These are phyloP conservation scores for Prunella himalayana DNA, from an alignment of 2,113 vertebrate genomes.

Conservation along the genomic window DNA sequence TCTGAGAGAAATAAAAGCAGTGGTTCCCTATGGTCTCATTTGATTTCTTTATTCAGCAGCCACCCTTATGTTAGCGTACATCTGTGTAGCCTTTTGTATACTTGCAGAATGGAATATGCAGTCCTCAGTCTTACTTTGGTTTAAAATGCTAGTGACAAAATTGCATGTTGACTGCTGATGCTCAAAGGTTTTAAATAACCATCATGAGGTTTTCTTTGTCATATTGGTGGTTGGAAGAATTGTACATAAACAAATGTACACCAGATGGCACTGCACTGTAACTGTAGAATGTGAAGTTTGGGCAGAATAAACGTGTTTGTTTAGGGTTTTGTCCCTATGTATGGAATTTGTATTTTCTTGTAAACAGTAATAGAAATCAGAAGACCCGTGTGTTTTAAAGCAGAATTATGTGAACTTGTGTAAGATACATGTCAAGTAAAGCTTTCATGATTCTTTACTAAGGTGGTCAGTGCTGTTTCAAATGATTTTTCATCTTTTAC, in stretches of 20 bases:
- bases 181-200: constrained; percentile 24
- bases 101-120: neutral
- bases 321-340: neutral
- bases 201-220: neutral
- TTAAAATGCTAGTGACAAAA: neutral
- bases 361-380: neutral
- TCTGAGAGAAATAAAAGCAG: constrained; percentile 3
- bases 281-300: neutral
- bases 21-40: neutral
- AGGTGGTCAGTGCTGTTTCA: neutral
- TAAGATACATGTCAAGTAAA: neutral
- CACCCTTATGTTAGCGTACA: neutral
- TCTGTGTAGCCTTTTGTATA: constrained; percentile 34
- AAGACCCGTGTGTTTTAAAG: neutral
- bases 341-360: neutral
- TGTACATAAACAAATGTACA: constrained; percentile 31
- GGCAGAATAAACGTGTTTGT: neutral
- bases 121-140: neutral
- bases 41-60: constrained; percentile 50
- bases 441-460: neutral
- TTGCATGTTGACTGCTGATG: neutral
- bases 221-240: neutral
- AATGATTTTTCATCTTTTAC: neutral
- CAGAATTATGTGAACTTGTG: neutral
- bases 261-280: constrained; percentile 73